Evolutionary conservation across 2,797 vertebrate species (phyloP).

Genomic region (Sitta carolinensis): DNA sequence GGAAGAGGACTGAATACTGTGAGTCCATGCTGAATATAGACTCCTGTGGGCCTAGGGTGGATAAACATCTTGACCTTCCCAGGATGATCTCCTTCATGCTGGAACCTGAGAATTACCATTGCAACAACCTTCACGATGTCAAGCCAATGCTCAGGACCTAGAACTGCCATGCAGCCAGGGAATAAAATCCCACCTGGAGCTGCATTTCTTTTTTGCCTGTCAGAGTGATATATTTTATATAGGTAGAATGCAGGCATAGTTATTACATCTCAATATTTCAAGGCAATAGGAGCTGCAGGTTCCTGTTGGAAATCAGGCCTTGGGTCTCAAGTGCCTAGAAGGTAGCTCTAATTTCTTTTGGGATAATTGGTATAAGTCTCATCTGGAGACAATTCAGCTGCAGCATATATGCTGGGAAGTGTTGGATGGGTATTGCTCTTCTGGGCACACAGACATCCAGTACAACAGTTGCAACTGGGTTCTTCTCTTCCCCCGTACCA

Average conservation of each 20-base stretch:
- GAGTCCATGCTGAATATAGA: neutral
- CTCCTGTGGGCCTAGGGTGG: neutral
- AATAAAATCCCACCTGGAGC: neutral
- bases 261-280: neutral
- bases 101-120: neutral
- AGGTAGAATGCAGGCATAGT: neutral
- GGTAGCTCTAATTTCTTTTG: neutral
- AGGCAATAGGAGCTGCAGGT: neutral
- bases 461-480: neutral
- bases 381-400: neutral
- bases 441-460: too few species aligned
- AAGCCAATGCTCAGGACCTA: neutral
- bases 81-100: neutral
- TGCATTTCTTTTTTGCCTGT: neutral
- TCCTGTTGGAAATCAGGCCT: neutral
- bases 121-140: neutral
- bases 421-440: neutral
- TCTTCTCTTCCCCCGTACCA: neutral
- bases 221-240: neutral
- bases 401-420: accelerated
- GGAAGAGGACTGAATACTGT: neutral
- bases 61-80: neutral
- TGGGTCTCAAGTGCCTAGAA: neutral
- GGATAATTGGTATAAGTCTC: neutral
- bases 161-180: neutral